Percentiles rank a stretch among this genome's conserved stretches.
These are phyloP conservation scores for Rhyzopertha dominica DNA, from an alignment of 1,140 invertebrate species.

Conservation along the genomic window DNA sequence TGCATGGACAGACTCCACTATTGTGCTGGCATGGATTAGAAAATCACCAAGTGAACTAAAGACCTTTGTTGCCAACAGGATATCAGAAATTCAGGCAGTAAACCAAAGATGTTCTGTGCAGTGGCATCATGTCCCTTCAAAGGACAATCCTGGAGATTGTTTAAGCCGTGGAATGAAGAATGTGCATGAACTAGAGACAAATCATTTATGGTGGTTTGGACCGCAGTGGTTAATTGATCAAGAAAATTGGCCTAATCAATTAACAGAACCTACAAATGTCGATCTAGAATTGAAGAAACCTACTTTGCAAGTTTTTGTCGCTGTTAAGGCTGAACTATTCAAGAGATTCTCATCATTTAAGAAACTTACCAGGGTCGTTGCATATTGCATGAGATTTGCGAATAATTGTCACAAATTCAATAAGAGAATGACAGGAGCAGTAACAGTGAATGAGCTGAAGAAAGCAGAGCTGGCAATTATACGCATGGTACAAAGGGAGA, in stretches of 20 bases:
- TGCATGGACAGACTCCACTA: slow-evolving; percentile 44
- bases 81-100: slow-evolving; percentile 28
- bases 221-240: slow-evolving; percentile 10
- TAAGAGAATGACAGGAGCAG: background rate
- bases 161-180: too few species aligned
- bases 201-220: slow-evolving; percentile 25
- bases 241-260: slow-evolving; percentile 12
- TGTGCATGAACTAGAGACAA: too few species aligned
- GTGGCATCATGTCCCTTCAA: slow-evolving; percentile 31
- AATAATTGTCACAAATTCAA: background rate
- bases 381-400: slow-evolving; percentile 1
- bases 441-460: slow-evolving; percentile 1
- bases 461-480: slow-evolving; percentile 2
- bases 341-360: slow-evolving; percentile 1
- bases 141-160: slow-evolving; percentile 38
- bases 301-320: too few species aligned
- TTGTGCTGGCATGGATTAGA: slow-evolving; percentile 41
- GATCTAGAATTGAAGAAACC: too few species aligned
- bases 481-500: slow-evolving; percentile 13
- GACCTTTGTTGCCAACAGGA: slow-evolving; percentile 30
- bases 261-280: slow-evolving; percentile 14
- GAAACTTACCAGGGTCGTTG: background rate
- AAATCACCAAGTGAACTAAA: too few species aligned
- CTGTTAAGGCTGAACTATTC: too few species aligned
- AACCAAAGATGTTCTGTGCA: too few species aligned